Base-by-base conservation (phyloP, 2,888 invertebrate species). In the Eustalomyia histrio region DNA sequence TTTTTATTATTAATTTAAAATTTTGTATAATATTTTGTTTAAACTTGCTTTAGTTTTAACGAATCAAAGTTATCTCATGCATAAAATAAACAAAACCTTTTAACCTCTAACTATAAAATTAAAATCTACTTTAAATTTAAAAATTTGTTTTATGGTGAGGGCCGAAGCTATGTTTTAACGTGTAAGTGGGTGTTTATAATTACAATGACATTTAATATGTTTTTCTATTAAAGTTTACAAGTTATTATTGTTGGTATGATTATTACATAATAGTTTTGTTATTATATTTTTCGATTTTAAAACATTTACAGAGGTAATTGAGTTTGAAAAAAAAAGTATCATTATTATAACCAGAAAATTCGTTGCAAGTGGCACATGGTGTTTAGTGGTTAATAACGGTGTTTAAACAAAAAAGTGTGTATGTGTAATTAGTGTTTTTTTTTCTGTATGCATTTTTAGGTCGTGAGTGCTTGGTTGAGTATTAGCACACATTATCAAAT, bases 381-480 rank as follows among this genome's bases (percentile, higher is more conserved):
- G 80, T 81, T 78, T 81, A 61, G 80, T 74, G 80, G 80, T 78
- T 78, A 74, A 78, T 81, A 81, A 81, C 69, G 68, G 65, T 58
- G 69, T 81, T 74, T 74, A 69, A 81, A 81, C 74, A 64, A 74
- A 61, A 76, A 78, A 81, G 69, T 78, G 17, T 39, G 14, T 18
- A 53, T 2, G 60, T 35, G 33, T 16, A 58, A 9, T 55, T 33
- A 12, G 39, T 55, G 35, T n/a, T n/a, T n/a, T 35, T 8, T 9
- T 9, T 7, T 35, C 21, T 47, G 16, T 9, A 21, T 12, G 35
- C n/a, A 2, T 18, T 29, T 64, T 52, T 67, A 33, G 57, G n/a
- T n/a, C n/a, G n/a, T n/a, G n/a, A n/a, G n/a, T n/a, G n/a, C n/a
- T n/a, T n/a, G n/a, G n/a, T n/a, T n/a, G n/a, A n/a, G n/a, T n/a